These are phyloP conservation scores for Planiliza haematocheilus DNA, from an alignment of 2,113 vertebrate genomes.

Conservation along the genomic window DNA sequence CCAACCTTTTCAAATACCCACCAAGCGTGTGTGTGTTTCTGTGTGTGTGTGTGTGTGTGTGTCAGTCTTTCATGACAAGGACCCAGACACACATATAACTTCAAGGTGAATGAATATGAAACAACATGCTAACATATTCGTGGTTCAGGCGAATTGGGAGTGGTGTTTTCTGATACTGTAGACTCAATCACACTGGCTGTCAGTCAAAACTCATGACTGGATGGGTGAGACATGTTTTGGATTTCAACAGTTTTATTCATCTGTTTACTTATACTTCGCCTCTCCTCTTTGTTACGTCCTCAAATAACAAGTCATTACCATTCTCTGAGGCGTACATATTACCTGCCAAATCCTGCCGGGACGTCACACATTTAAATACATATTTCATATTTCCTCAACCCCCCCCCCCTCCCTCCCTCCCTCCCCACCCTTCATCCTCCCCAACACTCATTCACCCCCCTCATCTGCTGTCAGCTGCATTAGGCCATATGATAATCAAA, in stretches of 20 bases:
- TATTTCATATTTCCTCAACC: slow-evolving; percentile 77
- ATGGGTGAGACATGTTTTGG: slow-evolving; percentile 63
- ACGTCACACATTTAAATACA: slow-evolving; percentile 74
- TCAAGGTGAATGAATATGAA: slow-evolving; percentile 84
- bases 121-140: slow-evolving; percentile 81
- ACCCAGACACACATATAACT: slow-evolving; percentile 71
- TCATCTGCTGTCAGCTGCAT: slow-evolving; percentile 84
- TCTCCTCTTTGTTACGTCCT: slow-evolving; percentile 50
- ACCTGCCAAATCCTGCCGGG: slow-evolving; percentile 78
- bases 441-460: slow-evolving; percentile 69
- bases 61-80: slow-evolving; percentile 75
- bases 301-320: slow-evolving; percentile 73
- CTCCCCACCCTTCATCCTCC: slow-evolving; percentile 12
- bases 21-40: slow-evolving; percentile 54
- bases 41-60: slow-evolving; percentile 38
- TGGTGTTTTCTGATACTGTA: slow-evolving; percentile 77
- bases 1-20: slow-evolving; percentile 70
- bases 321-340: slow-evolving; percentile 73
- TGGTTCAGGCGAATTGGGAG: slow-evolving; percentile 60
- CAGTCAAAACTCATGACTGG: slow-evolving; percentile 75
- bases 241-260: slow-evolving; percentile 41
- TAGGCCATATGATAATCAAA: slow-evolving; percentile 86
- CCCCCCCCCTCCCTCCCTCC: slow-evolving; percentile 40
- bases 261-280: slow-evolving; percentile 57
- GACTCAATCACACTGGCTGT: slow-evolving; percentile 80